These are phyloP conservation scores for Micronycteris hirsuta DNA, from an alignment of 2,113 vertebrate genomes.

Conservation along the genomic window DNA sequence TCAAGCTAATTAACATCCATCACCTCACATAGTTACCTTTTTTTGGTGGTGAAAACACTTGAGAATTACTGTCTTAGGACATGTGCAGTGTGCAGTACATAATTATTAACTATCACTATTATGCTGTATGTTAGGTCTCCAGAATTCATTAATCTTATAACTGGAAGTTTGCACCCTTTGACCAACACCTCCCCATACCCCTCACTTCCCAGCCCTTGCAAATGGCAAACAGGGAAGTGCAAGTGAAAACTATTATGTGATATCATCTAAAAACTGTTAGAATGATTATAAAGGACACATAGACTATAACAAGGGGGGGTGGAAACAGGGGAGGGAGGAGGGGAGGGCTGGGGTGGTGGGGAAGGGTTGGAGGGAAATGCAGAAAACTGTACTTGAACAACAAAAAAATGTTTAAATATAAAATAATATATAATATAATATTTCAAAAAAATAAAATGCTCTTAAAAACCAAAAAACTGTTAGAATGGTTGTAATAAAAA, in stretches of 20 bases:
- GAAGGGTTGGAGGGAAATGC: too few relatives aligned
- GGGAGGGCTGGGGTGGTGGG: too few relatives aligned
- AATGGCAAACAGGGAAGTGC: not conserved
- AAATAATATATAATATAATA: too few relatives aligned
- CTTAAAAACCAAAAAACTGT: not conserved
- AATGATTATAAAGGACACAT: not conserved
- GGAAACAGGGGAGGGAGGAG: too few relatives aligned
- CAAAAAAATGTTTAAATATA: too few relatives aligned
- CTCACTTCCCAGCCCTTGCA: not conserved
- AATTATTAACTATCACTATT: not conserved
- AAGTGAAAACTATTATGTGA: not conserved
- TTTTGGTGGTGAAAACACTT: not conserved
- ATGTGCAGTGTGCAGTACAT: not conserved
- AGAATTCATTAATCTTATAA: not conserved
- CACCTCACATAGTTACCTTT: not conserved
- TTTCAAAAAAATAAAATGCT: too few relatives aligned
- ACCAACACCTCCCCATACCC: not conserved
- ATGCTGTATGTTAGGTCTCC: not conserved
- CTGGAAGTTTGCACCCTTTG: not conserved
- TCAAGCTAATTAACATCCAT: not conserved
- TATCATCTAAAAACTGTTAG: not conserved
- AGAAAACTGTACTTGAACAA: too few relatives aligned
- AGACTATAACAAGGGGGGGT: too few relatives aligned
- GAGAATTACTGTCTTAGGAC: not conserved
- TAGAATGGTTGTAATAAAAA: not conserved